phyloP scores from a whole-genome alignment of 1,140 invertebrate species.

The Lepidurus arcticus region DNA sequence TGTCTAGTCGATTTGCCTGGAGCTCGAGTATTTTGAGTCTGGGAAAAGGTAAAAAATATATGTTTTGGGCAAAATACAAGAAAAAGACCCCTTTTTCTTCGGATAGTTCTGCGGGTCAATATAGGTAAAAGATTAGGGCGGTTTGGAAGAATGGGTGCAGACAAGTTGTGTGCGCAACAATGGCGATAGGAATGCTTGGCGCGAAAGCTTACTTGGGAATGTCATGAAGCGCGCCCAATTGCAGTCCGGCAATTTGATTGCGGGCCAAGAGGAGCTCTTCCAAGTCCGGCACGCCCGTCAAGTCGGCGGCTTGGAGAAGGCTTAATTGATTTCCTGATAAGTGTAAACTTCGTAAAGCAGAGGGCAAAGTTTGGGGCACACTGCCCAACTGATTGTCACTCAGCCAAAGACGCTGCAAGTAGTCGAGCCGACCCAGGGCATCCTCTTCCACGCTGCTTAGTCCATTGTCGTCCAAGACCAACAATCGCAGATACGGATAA shows the following conservation, averaged over 20 bases:
- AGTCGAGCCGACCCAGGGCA: constrained; percentile 71
- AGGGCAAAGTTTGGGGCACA: constrained; percentile 61
- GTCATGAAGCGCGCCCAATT: constrained; percentile 60
- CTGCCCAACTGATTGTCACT: constrained; percentile 63
- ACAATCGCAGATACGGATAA: constrained; percentile 70
- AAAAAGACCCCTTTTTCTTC: neutral
- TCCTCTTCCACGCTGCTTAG: constrained; percentile 75
- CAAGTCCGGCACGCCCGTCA: constrained; percentile 62
- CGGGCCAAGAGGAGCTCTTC: constrained; percentile 61
- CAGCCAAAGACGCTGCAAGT: constrained; percentile 69
- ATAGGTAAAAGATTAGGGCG: constrained; percentile 27
- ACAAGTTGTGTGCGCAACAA: neutral
- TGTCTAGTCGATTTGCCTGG: constrained; percentile 46
- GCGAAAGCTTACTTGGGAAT: constrained; percentile 41
- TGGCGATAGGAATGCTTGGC: constrained; percentile 9
- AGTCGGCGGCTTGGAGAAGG: constrained; percentile 57
- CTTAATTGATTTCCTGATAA: constrained; percentile 61
- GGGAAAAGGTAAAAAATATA: constrained; percentile 35
- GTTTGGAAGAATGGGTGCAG: constrained; percentile 23
- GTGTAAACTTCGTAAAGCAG: constrained; percentile 53
- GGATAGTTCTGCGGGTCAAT: neutral
- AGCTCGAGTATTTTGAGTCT: constrained; percentile 52
- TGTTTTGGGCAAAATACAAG: neutral
- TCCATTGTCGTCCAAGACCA: constrained; percentile 74
- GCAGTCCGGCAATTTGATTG: constrained; percentile 59